Conservation (phyloP, 2,888 invertebrate genomes). For the Sinopyrophorus schimmeli region DNA sequence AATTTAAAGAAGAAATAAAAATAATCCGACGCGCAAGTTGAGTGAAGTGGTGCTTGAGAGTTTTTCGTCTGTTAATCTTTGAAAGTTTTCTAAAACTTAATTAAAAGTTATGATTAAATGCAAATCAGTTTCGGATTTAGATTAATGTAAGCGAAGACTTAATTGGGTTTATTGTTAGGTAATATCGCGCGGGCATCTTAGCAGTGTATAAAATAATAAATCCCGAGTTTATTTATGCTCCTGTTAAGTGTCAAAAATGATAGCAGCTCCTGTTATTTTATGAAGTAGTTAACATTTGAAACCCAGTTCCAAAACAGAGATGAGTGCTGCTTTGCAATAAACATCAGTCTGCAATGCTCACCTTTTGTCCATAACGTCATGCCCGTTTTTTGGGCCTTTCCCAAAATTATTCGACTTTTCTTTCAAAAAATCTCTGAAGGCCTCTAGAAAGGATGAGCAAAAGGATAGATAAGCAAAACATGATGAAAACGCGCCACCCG, state of each 20-base stretch:
- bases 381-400: slow-evolving; percentile 7
- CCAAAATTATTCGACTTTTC: slow-evolving; percentile 4
- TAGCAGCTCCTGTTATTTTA: slow-evolving; percentile 12
- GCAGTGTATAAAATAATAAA: slow-evolving; percentile 15
- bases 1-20: slow-evolving; percentile 1
- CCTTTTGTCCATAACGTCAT: slow-evolving; percentile 17
- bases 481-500: slow-evolving; percentile 57
- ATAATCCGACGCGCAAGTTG: slow-evolving; percentile 2
- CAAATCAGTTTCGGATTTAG: slow-evolving; percentile 8
- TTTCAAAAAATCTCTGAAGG: neutral
- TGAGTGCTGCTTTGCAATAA: slow-evolving; percentile 19
- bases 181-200: neutral
- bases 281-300: slow-evolving; percentile 15
- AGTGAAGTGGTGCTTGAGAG: slow-evolving; percentile 13
- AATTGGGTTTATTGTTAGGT: slow-evolving; percentile 10
- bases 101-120: slow-evolving; percentile 22
- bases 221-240: slow-evolving; percentile 10
- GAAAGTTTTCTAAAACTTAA: slow-evolving; percentile 12
- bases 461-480: slow-evolving; percentile 32
- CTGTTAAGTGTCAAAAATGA: slow-evolving; percentile 16
- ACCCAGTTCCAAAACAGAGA: slow-evolving; percentile 14
- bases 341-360: slow-evolving; percentile 16
- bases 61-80: slow-evolving; percentile 1
- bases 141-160: slow-evolving; percentile 2
- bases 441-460: slow-evolving; percentile 14